Conservation (phyloP, 1,140 invertebrate species). For the Ericerus pela region DNA sequence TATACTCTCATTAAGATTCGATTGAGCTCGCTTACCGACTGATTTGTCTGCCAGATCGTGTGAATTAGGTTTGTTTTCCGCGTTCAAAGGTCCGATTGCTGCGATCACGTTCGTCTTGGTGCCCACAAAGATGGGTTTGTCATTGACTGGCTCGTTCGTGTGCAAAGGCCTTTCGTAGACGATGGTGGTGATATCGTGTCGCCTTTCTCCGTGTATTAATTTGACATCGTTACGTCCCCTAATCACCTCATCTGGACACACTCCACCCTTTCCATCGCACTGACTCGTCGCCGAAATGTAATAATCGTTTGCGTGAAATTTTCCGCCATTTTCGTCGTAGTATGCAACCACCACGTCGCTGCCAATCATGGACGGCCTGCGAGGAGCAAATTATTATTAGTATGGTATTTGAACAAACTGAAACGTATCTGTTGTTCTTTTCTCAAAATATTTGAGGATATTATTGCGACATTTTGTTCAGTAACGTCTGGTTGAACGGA, state of each 20-base stretch:
- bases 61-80: slow-evolving; percentile 61
- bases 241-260: slow-evolving; percentile 67
- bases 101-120: slow-evolving; percentile 64
- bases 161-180: slow-evolving; percentile 57
- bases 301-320: slow-evolving; percentile 68
- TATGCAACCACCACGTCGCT: slow-evolving; percentile 72
- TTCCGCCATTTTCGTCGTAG: slow-evolving; percentile 49
- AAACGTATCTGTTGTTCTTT: too few species aligned
- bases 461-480: too few species aligned
- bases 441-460: too few species aligned
- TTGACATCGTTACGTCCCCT: slow-evolving; percentile 66
- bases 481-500: too few species aligned
- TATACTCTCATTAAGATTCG: neutral
- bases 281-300: slow-evolving; percentile 68
- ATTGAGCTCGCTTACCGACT: slow-evolving; percentile 28
- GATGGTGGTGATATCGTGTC: slow-evolving; percentile 67
- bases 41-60: slow-evolving; percentile 56
- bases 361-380: slow-evolving; percentile 42
- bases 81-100: slow-evolving; percentile 69
- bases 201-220: slow-evolving; percentile 52
- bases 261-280: slow-evolving; percentile 62
- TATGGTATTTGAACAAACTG: neutral
- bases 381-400: slow-evolving; percentile 13
- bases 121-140: slow-evolving; percentile 47
- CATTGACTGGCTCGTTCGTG: slow-evolving; percentile 54